phyloP scores from a whole-genome alignment of 2,797 vertebrate genomes.

The Meriones psammophilus region DNA sequence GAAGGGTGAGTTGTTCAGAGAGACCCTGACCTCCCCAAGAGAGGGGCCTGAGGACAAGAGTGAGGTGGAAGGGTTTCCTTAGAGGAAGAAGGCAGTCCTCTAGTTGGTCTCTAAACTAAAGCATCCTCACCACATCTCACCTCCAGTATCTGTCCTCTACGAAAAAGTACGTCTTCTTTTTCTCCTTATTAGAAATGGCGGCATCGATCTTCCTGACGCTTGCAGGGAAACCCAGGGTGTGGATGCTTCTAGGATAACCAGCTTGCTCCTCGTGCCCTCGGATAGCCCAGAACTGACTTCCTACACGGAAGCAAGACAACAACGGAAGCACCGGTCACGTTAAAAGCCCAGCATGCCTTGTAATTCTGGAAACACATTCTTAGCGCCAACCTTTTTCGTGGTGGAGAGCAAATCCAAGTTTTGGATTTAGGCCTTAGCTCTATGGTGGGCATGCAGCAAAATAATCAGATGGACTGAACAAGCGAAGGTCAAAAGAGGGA shows the following conservation, averaged over 20 bases:
- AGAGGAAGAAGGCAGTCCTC: neutral
- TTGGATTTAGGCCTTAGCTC: slow-evolving; percentile 21
- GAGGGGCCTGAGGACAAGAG: neutral
- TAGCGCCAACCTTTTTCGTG: neutral
- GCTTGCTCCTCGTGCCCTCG: slow-evolving; percentile 85
- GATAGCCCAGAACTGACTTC: slow-evolving; percentile 90
- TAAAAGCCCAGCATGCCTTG: neutral
- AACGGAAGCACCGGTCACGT: neutral
- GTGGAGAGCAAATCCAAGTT: neutral
- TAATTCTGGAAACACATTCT: slow-evolving; percentile 5
- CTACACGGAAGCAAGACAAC: slow-evolving; percentile 73
- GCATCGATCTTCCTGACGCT: slow-evolving; percentile 89
- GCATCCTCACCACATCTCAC: slow-evolving; percentile 81
- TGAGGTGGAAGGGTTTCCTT: neutral
- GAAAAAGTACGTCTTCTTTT: slow-evolving; percentile 91
- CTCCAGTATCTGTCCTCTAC: slow-evolving; percentile 90
- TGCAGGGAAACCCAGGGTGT: slow-evolving; percentile 89
- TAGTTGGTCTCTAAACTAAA: neutral
- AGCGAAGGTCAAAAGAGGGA: neutral
- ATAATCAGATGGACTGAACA: neutral
- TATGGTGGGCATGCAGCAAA: neutral
- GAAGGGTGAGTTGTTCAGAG: neutral
- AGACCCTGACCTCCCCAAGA: neutral
- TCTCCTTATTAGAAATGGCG: slow-evolving; percentile 86
- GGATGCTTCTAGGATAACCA: slow-evolving; percentile 90